These are phyloP conservation scores for Luperina nickerlii DNA, from an alignment of 2,888 invertebrate species.

Conservation along the genomic window DNA sequence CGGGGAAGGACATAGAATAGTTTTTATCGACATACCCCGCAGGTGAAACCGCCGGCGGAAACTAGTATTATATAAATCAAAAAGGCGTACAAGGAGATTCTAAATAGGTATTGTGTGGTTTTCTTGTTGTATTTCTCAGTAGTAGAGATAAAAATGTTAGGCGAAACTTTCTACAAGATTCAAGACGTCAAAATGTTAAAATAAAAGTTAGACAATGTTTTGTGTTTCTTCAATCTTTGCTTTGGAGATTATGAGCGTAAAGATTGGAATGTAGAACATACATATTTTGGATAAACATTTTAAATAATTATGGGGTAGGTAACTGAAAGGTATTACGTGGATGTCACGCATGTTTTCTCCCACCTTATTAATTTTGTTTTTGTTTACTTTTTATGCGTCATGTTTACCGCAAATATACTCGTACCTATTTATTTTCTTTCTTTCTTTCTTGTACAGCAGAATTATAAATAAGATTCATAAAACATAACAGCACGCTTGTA, in stretches of 20 bases:
- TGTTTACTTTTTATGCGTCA: too few species aligned
- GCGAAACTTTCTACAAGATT: conserved; percentile 19
- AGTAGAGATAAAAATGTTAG: background rate
- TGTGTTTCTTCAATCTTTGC: conserved; percentile 24
- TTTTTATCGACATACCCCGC: too few species aligned
- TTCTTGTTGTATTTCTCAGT: background rate
- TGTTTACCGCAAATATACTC: too few species aligned
- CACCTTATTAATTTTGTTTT: too few species aligned
- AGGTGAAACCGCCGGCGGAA: too few species aligned
- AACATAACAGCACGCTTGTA: background rate
- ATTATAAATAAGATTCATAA: background rate
- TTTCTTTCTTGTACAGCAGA: background rate
- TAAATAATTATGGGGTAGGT: too few species aligned
- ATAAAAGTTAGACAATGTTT: conserved; percentile 22
- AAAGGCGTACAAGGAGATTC: background rate
- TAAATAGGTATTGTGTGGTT: background rate
- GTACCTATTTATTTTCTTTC: too few species aligned
- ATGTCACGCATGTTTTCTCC: too few species aligned
- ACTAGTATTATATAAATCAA: background rate
- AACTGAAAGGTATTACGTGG: too few species aligned
- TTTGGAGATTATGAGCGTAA: background rate
- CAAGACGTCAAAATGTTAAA: background rate
- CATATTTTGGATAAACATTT: background rate
- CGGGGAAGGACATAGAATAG: too few species aligned
- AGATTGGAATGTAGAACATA: background rate